These are phyloP conservation scores for Ptilonorhynchus violaceus DNA, from an alignment of 2,113 vertebrate species.

Conservation along the genomic window DNA sequence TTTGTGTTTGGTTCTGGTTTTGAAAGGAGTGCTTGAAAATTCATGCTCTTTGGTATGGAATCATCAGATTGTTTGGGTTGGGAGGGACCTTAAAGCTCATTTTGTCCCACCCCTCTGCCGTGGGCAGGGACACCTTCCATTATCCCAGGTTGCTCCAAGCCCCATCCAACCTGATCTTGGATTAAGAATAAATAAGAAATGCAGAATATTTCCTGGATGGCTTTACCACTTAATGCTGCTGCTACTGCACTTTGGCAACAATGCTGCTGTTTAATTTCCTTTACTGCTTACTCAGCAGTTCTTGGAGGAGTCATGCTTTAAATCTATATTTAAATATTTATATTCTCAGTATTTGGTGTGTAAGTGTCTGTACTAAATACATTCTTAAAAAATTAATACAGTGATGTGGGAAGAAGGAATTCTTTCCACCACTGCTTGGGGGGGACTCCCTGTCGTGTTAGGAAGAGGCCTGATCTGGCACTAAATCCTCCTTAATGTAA, in stretches of 20 bases:
- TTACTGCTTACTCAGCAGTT: not conserved
- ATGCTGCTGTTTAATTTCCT: not conserved
- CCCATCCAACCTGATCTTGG: rapidly evolving
- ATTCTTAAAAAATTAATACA: not conserved
- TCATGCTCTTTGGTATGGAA: not conserved
- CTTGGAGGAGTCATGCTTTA: not conserved
- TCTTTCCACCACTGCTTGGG: not conserved
- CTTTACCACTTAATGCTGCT: not conserved
- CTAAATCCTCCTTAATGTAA: slow-evolving; percentile 44
- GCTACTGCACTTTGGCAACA: not conserved
- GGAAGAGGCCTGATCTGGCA: slow-evolving; percentile 38
- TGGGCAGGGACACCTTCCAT: not conserved
- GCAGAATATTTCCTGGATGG: not conserved
- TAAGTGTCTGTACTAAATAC: not conserved
- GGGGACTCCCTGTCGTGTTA: slow-evolving; percentile 15
- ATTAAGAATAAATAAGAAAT: not conserved
- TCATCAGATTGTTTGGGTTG: not conserved
- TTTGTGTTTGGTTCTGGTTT: not conserved
- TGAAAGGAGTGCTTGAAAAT: not conserved
- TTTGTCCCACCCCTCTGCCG: not conserved
- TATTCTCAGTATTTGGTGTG: not conserved
- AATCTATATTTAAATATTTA: not conserved
- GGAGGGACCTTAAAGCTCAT: not conserved
- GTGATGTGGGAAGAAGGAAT: not conserved
- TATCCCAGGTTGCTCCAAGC: not conserved